Evolutionary conservation across 2,888 invertebrate genomes (phyloP).

Genomic region (Alloscopus bannaensis): DNA sequence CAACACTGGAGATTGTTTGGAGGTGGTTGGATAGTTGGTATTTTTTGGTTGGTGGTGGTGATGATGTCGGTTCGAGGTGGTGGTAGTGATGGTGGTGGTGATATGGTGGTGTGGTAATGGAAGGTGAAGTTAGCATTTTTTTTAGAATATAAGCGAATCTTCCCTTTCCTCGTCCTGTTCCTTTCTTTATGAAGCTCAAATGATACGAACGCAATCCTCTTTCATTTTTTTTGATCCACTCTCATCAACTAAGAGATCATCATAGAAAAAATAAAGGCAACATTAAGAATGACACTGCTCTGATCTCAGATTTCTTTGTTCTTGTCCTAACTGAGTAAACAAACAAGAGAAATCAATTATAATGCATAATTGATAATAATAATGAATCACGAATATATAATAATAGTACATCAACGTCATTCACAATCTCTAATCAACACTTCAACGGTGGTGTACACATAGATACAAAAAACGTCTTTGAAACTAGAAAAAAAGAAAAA

Average conservation of each 20-base stretch:
- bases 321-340: not conserved
- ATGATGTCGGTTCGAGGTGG: slow-evolving; percentile 57
- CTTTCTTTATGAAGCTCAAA: slow-evolving; percentile 56
- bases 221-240: slow-evolving; percentile 59
- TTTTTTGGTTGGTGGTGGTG: slow-evolving; percentile 55
- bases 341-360: too few species aligned
- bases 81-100: slow-evolving; percentile 56
- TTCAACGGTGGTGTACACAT: too few species aligned
- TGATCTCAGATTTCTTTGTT: too few species aligned
- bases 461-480: too few species aligned
- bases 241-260: slow-evolving; percentile 54
- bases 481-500: too few species aligned
- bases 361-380: too few species aligned
- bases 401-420: too few species aligned
- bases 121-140: slow-evolving; percentile 56
- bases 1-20: slow-evolving; percentile 58
- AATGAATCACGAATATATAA: too few species aligned
- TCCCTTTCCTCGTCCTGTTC: slow-evolving; percentile 56
- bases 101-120: slow-evolving; percentile 51
- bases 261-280: slow-evolving; percentile 36
- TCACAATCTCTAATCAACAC: too few species aligned
- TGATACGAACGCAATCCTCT: slow-evolving; percentile 56
- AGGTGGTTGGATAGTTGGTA: slow-evolving; percentile 59
- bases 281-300: slow-evolving; percentile 32
- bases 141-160: slow-evolving; percentile 49